Evolutionary conservation across 2,888 invertebrate species (phyloP).

Genomic region (Synergus laeviventris): DNA sequence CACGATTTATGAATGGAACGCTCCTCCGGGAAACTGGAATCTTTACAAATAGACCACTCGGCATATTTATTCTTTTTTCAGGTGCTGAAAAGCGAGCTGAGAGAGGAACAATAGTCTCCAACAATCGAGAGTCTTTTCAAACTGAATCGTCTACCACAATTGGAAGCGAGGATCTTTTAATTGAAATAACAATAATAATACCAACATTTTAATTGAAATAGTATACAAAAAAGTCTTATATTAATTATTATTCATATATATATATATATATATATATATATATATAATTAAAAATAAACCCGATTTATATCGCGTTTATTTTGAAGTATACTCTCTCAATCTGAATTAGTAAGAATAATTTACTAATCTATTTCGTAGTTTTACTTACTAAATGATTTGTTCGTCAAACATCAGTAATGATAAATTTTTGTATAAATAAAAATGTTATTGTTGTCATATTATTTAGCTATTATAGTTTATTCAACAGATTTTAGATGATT

Average conservation of each 20-base stretch:
- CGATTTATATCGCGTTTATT: too few relatives aligned
- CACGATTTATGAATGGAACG: slow-evolving; percentile 48
- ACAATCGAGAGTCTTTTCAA: slow-evolving; percentile 15
- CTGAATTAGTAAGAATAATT: too few relatives aligned
- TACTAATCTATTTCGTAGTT: too few relatives aligned
- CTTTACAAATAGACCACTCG: slow-evolving; percentile 5
- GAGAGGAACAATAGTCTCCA: neutral
- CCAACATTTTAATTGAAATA: neutral
- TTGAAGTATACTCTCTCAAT: too few relatives aligned
- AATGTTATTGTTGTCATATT: too few relatives aligned
- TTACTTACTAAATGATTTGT: too few relatives aligned
- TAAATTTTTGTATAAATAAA: too few relatives aligned
- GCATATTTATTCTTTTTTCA: slow-evolving; percentile 9
- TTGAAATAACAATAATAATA: neutral
- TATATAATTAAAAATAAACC: too few relatives aligned
- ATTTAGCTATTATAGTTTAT: too few relatives aligned
- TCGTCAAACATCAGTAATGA: too few relatives aligned
- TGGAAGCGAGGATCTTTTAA: neutral
- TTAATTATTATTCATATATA: neutral
- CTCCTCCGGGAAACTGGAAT: slow-evolving; percentile 15
- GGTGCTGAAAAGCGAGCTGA: slow-evolving; percentile 4
- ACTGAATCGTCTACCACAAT: neutral
- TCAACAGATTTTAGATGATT: too few relatives aligned
- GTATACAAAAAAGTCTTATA: neutral
- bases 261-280: too few relatives aligned